Evolutionary conservation across 2,797 vertebrate species (phyloP).

Genomic region (Melanotaenia parkinsoni): DNA sequence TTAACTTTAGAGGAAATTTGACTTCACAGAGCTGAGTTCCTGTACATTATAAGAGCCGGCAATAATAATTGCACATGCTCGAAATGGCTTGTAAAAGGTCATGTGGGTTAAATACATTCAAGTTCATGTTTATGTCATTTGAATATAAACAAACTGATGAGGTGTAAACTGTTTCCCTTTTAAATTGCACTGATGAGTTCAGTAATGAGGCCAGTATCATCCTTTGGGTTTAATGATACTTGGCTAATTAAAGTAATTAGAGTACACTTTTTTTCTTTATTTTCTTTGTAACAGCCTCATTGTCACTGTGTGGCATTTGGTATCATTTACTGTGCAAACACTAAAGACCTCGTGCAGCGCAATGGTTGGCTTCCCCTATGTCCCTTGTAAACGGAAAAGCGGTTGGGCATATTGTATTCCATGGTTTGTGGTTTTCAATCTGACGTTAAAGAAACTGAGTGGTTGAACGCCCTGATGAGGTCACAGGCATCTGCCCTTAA

Average conservation of each 20-base stretch:
- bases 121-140: slow-evolving; percentile 46
- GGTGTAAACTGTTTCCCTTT: slow-evolving; percentile 53
- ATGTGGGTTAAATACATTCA: slow-evolving; percentile 15
- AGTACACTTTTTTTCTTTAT: slow-evolving; percentile 2
- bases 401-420: slow-evolving; percentile 16
- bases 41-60: background rate
- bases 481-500: slow-evolving; percentile 60
- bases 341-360: slow-evolving; percentile 24
- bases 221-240: slow-evolving; percentile 61
- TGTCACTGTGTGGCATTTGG: slow-evolving; percentile 59
- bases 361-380: slow-evolving; percentile 29
- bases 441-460: slow-evolving; percentile 62
- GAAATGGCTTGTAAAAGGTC: slow-evolving; percentile 9
- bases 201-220: slow-evolving; percentile 55
- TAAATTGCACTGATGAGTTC: slow-evolving; percentile 39
- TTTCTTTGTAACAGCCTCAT: slow-evolving; percentile 28
- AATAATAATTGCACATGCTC: slow-evolving; percentile 5
- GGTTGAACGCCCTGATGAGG: slow-evolving; percentile 60
- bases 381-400: slow-evolving; percentile 31
- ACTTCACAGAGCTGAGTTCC: slow-evolving; percentile 21
- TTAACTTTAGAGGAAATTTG: slow-evolving; percentile 7
- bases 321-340: slow-evolving; percentile 44
- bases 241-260: slow-evolving; percentile 61
- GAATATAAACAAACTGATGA: slow-evolving; percentile 61
- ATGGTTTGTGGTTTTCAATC: slow-evolving; percentile 35